Evolutionary conservation across 2,797 vertebrate species (phyloP).

Genomic region (Thamnophis elegans): DNA sequence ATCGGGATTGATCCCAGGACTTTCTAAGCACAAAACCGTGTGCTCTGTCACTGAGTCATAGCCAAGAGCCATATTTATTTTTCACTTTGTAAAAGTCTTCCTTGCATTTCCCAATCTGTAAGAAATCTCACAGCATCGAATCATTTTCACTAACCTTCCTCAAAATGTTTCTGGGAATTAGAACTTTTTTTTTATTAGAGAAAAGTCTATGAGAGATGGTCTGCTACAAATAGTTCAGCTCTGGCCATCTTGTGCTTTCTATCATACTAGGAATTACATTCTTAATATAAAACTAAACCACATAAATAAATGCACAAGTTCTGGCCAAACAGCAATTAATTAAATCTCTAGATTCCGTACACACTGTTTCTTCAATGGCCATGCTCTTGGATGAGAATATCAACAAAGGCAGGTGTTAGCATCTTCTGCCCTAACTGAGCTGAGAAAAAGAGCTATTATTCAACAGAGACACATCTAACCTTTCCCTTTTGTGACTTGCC

Average conservation of each 20-base stretch:
- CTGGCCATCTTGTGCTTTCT: background rate
- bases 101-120: background rate
- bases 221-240: background rate
- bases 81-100: background rate
- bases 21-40: background rate
- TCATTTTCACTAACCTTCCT: background rate
- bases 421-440: constrained; percentile 32
- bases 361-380: constrained; percentile 14
- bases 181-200: background rate
- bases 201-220: background rate
- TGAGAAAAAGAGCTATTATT: constrained; percentile 62
- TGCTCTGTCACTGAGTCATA: background rate
- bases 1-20: background rate
- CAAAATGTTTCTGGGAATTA: background rate
- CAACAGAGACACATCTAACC: constrained; percentile 60
- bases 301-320: background rate
- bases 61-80: background rate
- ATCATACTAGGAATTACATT: background rate
- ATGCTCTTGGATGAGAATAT: constrained; percentile 14
- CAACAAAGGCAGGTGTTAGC: constrained; percentile 22
- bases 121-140: background rate
- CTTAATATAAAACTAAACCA: background rate
- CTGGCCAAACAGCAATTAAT: background rate
- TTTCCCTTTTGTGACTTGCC: constrained; percentile 61
- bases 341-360: constrained; percentile 24